Conservation (phyloP, 1,140 invertebrate species). For the Zaprionus tsacasi region DNA sequence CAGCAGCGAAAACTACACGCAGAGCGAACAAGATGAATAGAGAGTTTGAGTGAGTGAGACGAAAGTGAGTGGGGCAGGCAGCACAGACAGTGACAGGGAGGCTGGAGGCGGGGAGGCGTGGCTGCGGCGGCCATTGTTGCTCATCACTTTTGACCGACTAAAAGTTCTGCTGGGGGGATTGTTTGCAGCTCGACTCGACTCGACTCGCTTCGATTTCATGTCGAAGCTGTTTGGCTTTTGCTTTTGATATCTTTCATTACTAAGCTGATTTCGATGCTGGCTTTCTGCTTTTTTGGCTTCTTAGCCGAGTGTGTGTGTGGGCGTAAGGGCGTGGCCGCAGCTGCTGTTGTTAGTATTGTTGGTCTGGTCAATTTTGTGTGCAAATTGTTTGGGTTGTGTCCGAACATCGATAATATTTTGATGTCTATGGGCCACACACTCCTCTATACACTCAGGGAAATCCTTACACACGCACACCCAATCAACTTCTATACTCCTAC, state of each 20-base stretch:
- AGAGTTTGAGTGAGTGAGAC: constrained; percentile 15
- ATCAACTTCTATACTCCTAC: no score
- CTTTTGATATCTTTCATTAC: constrained; percentile 51
- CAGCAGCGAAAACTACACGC: constrained; percentile 63
- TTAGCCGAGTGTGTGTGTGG: constrained; percentile 22
- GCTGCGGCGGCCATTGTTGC: constrained; percentile 38
- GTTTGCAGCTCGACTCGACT: constrained; percentile 5
- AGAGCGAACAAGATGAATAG: constrained; percentile 23
- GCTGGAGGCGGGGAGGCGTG: background rate
- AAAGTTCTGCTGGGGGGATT: constrained; percentile 63
- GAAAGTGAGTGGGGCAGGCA: background rate
- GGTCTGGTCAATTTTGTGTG: constrained; percentile 64
- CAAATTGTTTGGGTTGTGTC: constrained; percentile 73
- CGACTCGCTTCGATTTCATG: constrained; percentile 51
- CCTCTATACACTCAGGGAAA: no score
- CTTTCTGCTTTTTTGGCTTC: background rate
- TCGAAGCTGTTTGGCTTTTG: constrained; percentile 69
- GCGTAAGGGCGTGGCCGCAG: constrained; percentile 60
- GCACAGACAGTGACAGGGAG: background rate
- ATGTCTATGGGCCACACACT: constrained; percentile 33
- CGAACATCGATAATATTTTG: constrained; percentile 68
- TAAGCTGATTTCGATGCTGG: constrained; percentile 66
- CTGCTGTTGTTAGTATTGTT: constrained; percentile 43
- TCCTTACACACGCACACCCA: background rate
- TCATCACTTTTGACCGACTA: constrained; percentile 64